Base-by-base conservation (phyloP, 1,140 invertebrate species). In the Apis laboriosa region DNA sequence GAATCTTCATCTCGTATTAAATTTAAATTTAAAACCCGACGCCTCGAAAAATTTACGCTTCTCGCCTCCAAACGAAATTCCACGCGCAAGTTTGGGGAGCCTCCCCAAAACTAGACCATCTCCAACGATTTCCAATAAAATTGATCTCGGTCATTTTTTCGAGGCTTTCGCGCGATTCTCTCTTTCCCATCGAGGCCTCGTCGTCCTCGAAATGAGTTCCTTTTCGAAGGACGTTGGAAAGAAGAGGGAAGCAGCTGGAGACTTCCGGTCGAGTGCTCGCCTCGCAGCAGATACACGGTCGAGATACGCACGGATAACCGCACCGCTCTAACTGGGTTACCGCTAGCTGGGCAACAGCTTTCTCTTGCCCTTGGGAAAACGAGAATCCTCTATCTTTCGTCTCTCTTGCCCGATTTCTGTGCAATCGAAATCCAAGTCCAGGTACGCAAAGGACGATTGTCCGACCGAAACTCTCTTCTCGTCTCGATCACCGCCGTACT, bases 291-390 rank as follows among this genome's bases (percentile, higher is more conserved):
- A 77, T 82, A 84, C 53, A 74, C 71, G 60, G 56, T 67, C 60
- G 81, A 84, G 77, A 84, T 84, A 80, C 68, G 63, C 77, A 55
- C 75, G 68, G 68, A 76, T 73, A 86, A 70, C 73, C 71, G 68
- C 55, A 53, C 61, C 61, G 73, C 63, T 89, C 75, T 88, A 90
- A 91, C 86, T 90, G 73, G 89, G 90, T 90, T 91, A 91, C 82
- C 61, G 53, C 64, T 80, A 34, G 43, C 81, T 67, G 72, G 80
- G 78, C 64, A 67, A 74, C 86, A 75, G 77, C 84, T 90, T 90
- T 90, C 89, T 88, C 81, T 77, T 90, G 89, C 84, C 90, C 90
- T 91, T 90, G 89, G 87, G 88, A 84, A 84, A 88, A 89, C n/a
- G 76, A 51, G 34, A 43, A 7, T 43, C 34, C 4, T 55, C 11